phyloP scores from a whole-genome alignment of 2,113 vertebrate species.

The Thomomys bottae region DNA sequence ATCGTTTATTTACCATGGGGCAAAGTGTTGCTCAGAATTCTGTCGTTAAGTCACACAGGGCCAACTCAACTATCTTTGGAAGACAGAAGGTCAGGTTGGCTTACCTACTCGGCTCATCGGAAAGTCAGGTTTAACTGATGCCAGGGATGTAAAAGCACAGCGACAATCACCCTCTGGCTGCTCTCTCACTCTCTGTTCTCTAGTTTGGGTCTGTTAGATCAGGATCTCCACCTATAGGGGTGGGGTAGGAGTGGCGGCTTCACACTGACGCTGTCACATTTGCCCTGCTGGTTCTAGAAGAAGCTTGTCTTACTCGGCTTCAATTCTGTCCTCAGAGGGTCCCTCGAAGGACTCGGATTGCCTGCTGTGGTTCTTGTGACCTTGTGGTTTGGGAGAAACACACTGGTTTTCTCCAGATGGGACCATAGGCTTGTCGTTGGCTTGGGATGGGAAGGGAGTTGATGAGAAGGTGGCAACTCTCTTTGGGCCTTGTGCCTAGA shows the following conservation, averaged over 20 bases:
- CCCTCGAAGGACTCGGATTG: background rate
- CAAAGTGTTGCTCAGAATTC: background rate
- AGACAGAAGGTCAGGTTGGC: background rate
- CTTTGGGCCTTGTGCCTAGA: background rate
- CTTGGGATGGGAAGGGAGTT: background rate
- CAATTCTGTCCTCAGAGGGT: background rate
- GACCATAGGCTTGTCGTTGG: background rate
- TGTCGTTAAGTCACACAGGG: background rate
- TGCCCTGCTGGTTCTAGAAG: background rate
- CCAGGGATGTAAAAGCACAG: background rate
- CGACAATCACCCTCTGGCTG: rapidly evolving
- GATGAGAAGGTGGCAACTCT: background rate
- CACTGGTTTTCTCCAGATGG: background rate
- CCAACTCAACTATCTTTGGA: background rate
- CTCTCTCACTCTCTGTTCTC: background rate
- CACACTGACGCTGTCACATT: background rate
- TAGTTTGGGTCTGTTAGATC: background rate
- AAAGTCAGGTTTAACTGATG: background rate
- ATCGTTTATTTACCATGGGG: background rate
- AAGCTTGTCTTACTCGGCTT: background rate
- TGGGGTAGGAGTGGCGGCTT: background rate
- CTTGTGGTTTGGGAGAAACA: background rate
- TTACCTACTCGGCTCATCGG: background rate
- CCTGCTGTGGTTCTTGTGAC: background rate
- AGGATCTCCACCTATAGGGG: background rate